Base-by-base conservation (phyloP, 1,140 invertebrate genomes). In the Oscheius sp. region DNA sequence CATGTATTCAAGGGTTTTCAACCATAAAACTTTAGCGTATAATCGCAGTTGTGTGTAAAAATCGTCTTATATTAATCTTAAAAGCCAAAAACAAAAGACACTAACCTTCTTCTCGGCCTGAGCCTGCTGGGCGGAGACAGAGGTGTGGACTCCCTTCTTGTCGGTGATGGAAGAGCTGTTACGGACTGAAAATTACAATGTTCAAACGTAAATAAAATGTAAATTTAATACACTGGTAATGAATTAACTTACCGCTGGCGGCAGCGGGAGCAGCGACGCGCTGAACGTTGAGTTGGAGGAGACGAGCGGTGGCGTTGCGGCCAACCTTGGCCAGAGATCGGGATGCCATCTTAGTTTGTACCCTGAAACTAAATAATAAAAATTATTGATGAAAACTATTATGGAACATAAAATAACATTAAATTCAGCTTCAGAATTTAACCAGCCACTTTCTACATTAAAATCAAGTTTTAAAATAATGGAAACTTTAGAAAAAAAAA, bases 71-170 rank as follows among this genome's bases (percentile, higher is more conserved):
- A 59, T 18, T 18, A 20, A n/a, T 20, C 15, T 26, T 29, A 59
- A 26, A 0, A n/a, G 1, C 13, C 15, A 15, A n/a, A 18, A 59
- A 20, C 15, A 13, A 45, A 18, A 23, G 15, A 18, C 0, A 45
- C 23, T 45, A 10, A 68, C 35, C 42, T 81, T 78, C 38, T 80
- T 73, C 7, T 72, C 68, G 58, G 79, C 73, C 38, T 80, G 66
- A 32, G 80, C 77, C 63, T 80, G 80, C 34, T 73, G 69, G 23
- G 32, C 61, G 10, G 68, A 31, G 35, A 62, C 68, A 3, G 75
- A 75, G 45, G 77, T 80, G 77, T 79, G 79, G 32, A 80, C 55
- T 36, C 68, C 64, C 63, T 69, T 69, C 68, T 74, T 76, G 46
- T 66, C 69, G 23, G 73, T 63, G 62, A 74, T 59, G 71, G 13